Conservation (phyloP, 2,797 vertebrate species). For the Harpagifer antarcticus region DNA sequence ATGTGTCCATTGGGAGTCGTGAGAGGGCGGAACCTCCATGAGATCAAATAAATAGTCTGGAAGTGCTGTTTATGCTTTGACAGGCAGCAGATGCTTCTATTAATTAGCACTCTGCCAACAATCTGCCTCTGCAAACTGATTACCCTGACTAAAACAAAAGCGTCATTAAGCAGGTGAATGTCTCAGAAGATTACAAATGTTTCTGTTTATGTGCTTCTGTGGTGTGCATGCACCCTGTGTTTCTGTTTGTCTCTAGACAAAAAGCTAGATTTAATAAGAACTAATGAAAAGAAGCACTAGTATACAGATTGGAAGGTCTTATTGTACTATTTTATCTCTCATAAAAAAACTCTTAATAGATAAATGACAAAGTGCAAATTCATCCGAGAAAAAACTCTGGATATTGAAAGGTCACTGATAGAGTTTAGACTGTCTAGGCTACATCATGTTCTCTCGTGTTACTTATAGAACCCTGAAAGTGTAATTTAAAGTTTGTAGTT, state of each 20-base stretch:
- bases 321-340: not conserved
- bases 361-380: not conserved
- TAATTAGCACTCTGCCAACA: constrained; percentile 66
- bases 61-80: constrained; percentile 66
- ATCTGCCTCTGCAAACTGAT: constrained; percentile 69
- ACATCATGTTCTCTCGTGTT: not conserved
- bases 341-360: not conserved
- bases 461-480: constrained; percentile 16
- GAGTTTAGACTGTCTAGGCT: not conserved
- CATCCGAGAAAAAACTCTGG: constrained; percentile 1
- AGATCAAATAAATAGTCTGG: constrained; percentile 65
- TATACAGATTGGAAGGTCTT: not conserved
- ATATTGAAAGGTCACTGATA: not conserved
- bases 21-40: constrained; percentile 40
- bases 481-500: constrained; percentile 18
- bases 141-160: constrained; percentile 66
- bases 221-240: constrained; percentile 23
- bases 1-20: constrained; percentile 50
- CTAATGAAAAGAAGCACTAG: not conserved
- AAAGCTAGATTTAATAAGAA: not conserved
- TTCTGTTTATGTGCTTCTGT: constrained; percentile 7
- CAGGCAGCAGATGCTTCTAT: constrained; percentile 66
- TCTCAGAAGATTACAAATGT: constrained; percentile 65
- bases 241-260: constrained; percentile 31
- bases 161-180: constrained; percentile 70